Evolutionary conservation across 2,888 invertebrate species (phyloP), one percentile per base, ranked within the genome.

Genomic region (Fragum whitleyi): DNA sequence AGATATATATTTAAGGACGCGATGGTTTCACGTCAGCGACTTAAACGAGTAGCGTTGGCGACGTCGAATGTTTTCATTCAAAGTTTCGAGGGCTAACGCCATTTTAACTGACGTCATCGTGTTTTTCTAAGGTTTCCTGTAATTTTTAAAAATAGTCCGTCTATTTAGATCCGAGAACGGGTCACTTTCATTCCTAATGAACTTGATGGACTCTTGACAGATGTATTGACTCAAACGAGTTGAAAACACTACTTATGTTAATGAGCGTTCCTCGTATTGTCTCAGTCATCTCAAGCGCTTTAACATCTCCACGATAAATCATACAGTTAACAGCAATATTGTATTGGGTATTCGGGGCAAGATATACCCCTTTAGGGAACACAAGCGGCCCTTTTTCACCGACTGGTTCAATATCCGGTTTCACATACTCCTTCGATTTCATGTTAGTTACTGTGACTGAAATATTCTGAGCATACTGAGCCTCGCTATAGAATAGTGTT

Each of bases 221-320:
- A 62, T 85, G 84, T 28, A 85, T 70, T 1, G 84, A 81, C 16
- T 77, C 73, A 21, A 85, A 77, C 2, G 84, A 81, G 36, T 85
- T 85, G 57, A 85, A 85, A 11, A 85, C 79, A 59, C 84, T 85
- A 32, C 77, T 81, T 7, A 85, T 79, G 72, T 81, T 81, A n/a
- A 85, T 62, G 1, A 85, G 71, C 32, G 79, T 79, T 2, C 84
- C 84, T 28, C 84, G 29, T 19, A 76, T 69, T 5, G 81, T 85
- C 11, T 79, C 79, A 5, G 84, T 81, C 29, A 74, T 62, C n/a
- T 85, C 84, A 19, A 85, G 69, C 5, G 79, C 77, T 26, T 81
- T 81, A 6, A 85, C 84, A 61, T 85, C 84, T 23, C 84, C 84
- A 11, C 84, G 55, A 57, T 85, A 85, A 29, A 85, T 67, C 84